A percentile compares a stretch with the other conserved stretches of the same genome.
These are phyloP conservation scores for Euphonia xanthogaster DNA, from an alignment of 2,797 vertebrate species.

Conservation along the genomic window DNA sequence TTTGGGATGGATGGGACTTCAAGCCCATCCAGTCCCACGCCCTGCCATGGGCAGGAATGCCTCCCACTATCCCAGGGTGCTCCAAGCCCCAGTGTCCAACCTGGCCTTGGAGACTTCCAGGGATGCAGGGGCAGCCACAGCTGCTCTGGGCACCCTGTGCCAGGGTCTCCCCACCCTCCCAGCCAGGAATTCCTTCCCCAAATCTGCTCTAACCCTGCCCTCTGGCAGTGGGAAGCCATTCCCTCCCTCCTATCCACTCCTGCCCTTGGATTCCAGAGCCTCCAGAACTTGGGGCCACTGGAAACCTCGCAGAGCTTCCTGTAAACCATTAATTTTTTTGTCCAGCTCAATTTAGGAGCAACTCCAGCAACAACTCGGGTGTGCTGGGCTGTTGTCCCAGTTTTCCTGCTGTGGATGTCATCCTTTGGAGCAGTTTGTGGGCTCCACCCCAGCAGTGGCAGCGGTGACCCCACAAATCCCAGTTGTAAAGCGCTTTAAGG, in stretches of 20 bases:
- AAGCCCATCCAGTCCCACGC: too few relatives aligned
- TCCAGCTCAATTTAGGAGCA: neutral
- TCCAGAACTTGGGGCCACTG: neutral
- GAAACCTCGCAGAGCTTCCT: neutral
- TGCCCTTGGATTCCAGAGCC: neutral
- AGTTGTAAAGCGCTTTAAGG: conserved; percentile 43
- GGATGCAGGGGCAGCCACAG: neutral
- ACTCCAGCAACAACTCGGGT: fast-evolving
- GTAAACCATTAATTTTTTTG: neutral
- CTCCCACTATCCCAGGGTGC: fast-evolving
- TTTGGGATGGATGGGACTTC: neutral
- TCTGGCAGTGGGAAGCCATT: neutral
- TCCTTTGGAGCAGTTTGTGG: neutral
- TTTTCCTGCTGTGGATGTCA: neutral
- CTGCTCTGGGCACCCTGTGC: neutral
- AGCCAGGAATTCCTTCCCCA: neutral
- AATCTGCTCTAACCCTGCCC: fast-evolving
- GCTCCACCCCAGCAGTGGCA: neutral
- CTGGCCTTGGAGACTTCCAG: fast-evolving
- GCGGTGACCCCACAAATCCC: neutral
- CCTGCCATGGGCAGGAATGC: neutral
- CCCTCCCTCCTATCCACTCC: fast-evolving
- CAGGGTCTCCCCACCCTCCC: fast-evolving
- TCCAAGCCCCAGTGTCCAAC: neutral
- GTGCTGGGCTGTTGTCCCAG: neutral